Evolutionary conservation across 2,113 vertebrate species (phyloP), one percentile per base, ranked within the genome.

Genomic region (Nothocercus julius): DNA sequence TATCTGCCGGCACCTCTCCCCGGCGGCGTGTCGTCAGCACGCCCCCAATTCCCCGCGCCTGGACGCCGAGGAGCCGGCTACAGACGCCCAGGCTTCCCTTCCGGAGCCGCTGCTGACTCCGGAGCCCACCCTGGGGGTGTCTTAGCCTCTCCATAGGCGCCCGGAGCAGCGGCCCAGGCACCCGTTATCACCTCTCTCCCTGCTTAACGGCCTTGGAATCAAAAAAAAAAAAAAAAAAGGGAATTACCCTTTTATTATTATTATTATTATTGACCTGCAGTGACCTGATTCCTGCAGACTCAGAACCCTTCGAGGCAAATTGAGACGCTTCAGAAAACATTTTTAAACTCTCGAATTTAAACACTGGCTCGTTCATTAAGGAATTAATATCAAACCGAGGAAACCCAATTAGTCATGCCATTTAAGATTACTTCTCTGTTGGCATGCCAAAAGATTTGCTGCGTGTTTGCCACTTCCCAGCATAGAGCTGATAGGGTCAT

Each of bases 361-460:
- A 38, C n/a, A 74, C 1, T 0, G 1, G 69, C 12, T 7, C 18
- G 22, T 30, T 34, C 5, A 51, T 38, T 0, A 62, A 51, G 47
- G 21, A 72, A 70, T 13, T 6, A 64, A 38, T 13, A 45, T 13
- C 54, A 90, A 80, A 27, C 14, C 63, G 74, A 87, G 85, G 49
- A 54, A 42, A 25, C 21, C 36, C 11, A 51, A 3, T 15, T 2
- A 3, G 44, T 40, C 45, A 34, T 19, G 24, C 18, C n/a, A 13
- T 67, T 70, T 28, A 88, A 63, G 82, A 81, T 7, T 30, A 73
- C 9, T 83, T 9, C 38, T 69, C 59, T 16, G 0, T 24, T 34
- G 17, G 51, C 10, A 32, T 75, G 90, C 27, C 90, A 93, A 7
- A 3, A 34, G 45, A 63, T 78, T 6, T 24, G 75, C 73, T 1